Base-by-base conservation (phyloP, 2,888 invertebrate genomes). In the Parasteatoda lunata region DNA sequence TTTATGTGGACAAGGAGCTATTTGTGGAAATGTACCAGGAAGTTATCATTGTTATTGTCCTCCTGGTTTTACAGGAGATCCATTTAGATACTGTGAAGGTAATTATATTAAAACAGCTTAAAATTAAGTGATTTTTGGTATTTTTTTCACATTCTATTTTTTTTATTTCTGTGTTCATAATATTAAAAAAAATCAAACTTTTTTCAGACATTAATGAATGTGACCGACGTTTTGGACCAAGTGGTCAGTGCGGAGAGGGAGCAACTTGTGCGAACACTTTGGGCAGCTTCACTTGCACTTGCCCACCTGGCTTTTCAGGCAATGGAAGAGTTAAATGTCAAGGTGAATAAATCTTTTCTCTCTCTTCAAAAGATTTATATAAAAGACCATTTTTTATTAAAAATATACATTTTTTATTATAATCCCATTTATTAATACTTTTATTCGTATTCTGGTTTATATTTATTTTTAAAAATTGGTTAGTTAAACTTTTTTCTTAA, bases 11-110 rank as follows among this genome's bases (percentile, higher is more conserved):
- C 93, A 93, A 89, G 96, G 97, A 91, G 95, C 97, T 7, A 93
- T 94, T 9, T 97, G 97, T 91, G 94, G 94, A 13, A 97, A 97
- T 91, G 93, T 94, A 5, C 94, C 95, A 4, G 97, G 97, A 79
- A 94, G 95, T 89, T 97, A 94, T 90, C 93, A 93, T 65, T 97
- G 97, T 90, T 95, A 95, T 84, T 97, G 97, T 91, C 96, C 96
- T 73, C 94, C 95, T 70, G 97, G 97, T 13, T 97, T 94, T 91
- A 95, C 96, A 3, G 97, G 97, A 77, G 96, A 97, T 92, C 95
- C 97, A 3, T 94, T 94, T 88, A 94, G 94, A 90, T 89, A 88
- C 13, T 88, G 88, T 72, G 89, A 82, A 82, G 84, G 89, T 89
- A 72, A 47, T n/a, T 51, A 51, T 71, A 30, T 30, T 30, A 1